Conservation (phyloP, 2,113 vertebrate genomes). For the Anoplopoma fimbria region DNA sequence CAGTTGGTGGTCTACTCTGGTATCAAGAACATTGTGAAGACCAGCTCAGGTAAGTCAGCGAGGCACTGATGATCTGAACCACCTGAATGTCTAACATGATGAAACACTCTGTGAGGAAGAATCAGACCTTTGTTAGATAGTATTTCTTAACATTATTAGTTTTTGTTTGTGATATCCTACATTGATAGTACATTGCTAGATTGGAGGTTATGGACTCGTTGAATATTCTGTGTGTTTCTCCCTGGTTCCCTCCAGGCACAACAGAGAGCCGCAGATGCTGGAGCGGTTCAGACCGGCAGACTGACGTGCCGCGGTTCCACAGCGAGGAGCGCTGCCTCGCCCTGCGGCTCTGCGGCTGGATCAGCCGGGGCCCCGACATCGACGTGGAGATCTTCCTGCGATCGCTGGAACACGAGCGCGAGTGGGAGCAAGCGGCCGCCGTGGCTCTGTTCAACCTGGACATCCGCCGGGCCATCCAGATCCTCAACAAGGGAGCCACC, state of each 20-base stretch:
- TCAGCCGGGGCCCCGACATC: slow-evolving; percentile 89
- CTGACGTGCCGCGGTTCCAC: slow-evolving; percentile 89
- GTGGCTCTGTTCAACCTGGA: slow-evolving; percentile 97
- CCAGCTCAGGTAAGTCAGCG: slow-evolving; percentile 91
- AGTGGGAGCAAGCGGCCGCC: slow-evolving; percentile 96
- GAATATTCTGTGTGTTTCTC: not conserved
- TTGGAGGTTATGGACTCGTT: not conserved
- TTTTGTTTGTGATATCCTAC: not conserved
- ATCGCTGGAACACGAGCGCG: slow-evolving; percentile 92
- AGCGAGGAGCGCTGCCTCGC: slow-evolving; percentile 95
- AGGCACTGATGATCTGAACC: not conserved
- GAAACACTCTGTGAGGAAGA: not conserved
- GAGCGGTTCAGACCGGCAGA: slow-evolving; percentile 91
- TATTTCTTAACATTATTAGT: too few species aligned
- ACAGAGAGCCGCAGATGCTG: slow-evolving; percentile 91
- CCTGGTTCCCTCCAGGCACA: slow-evolving; percentile 84
- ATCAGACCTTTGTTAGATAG: not conserved
- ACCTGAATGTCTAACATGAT: not conserved
- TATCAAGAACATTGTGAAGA: slow-evolving; percentile 96
- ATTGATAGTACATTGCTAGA: not conserved
- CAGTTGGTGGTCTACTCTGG: slow-evolving; percentile 94
- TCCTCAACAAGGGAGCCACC: slow-evolving; percentile 95
- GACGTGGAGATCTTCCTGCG: slow-evolving; percentile 93
- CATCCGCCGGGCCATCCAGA: slow-evolving; percentile 95
- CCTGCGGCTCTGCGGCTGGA: slow-evolving; percentile 97